Conservation (phyloP, 2,113 vertebrate genomes). For the Mirza zaza region DNA sequence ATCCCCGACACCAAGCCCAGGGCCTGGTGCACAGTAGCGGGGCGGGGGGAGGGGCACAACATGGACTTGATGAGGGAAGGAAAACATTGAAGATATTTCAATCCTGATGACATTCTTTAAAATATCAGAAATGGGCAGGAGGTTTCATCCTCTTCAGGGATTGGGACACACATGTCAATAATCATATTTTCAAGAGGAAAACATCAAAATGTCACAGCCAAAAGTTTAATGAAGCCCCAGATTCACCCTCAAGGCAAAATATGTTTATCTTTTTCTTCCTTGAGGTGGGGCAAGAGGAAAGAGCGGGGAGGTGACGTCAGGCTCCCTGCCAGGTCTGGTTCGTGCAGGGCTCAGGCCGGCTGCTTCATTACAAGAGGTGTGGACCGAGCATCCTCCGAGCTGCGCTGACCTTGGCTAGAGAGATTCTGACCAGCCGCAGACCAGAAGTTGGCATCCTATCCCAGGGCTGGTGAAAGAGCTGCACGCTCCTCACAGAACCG, state of each 20-base stretch:
- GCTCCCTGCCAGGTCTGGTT: not conserved
- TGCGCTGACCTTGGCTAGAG: not conserved
- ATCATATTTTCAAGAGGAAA: not conserved
- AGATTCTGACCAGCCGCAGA: not conserved
- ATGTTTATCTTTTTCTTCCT: not conserved
- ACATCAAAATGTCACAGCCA: not conserved
- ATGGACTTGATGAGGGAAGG: not conserved
- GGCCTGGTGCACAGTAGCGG: not conserved
- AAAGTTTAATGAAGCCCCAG: not conserved
- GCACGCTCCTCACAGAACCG: not conserved
- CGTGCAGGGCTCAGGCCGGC: too few relatives aligned
- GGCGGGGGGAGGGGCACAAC: not conserved
- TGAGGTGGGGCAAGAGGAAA: not conserved
- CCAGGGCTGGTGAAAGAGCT: not conserved
- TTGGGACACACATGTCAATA: not conserved
- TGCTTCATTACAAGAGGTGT: not conserved
- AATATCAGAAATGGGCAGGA: not conserved
- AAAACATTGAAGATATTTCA: not conserved
- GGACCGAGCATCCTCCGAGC: not conserved
- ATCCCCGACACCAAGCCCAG: not conserved
- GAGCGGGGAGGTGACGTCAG: not conserved
- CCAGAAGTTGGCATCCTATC: rapidly evolving
- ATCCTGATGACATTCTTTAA: not conserved
- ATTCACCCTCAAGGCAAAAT: not conserved
- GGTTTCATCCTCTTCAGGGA: not conserved